Evolutionary conservation across 2,797 vertebrate species (phyloP), one percentile per base, ranked within the genome.

Genomic region (Tapirus indicus): DNA sequence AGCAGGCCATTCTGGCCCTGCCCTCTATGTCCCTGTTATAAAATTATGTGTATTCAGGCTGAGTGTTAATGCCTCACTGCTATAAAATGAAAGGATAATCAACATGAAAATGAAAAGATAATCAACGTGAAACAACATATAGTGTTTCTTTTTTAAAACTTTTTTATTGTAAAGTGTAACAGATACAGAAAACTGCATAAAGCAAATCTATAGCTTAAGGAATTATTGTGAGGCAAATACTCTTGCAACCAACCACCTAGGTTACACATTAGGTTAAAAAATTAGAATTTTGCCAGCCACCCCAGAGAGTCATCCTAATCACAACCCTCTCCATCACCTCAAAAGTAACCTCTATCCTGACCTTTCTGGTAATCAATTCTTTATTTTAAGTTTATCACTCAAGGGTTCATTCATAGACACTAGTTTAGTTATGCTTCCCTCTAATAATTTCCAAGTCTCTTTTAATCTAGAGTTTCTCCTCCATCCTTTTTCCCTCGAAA

Each of bases 161-260:
- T 69, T 71, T 72, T 90, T 47, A 38, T 72, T 95, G 6, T 62
- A 90, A 88, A 96, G 80, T 91, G 83, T 84, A 96, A 95, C 44
- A 83, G n/a, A 64, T 89, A 66, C 8, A 91, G 77, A 91, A 94
- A 95, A 72, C 20, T 25, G 17, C 75, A 69, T 64, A 82, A 75
- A 90, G 38, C 41, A 84, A 83, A 87, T 35, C 9, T 68, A 47
- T 66, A 88, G 38, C 12, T 91, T 88, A 82, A 79, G 16, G 13
- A 80, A 91, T 93, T 93, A 54, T 78, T 77, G 66, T 80, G 14
- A 97, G 25, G 56, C 23, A 87, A 95, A 88, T n/a, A 95, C 7
- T 14, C 6, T 79, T 69, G 14, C 49, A 90, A 69, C n/a, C 4
- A 95, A 79, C 12, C 12, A 80, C 16, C 6, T 88, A 90, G 27